These are phyloP conservation scores for Platichthys flesus DNA, from an alignment of 2,113 vertebrate genomes.

Conservation along the genomic window DNA sequence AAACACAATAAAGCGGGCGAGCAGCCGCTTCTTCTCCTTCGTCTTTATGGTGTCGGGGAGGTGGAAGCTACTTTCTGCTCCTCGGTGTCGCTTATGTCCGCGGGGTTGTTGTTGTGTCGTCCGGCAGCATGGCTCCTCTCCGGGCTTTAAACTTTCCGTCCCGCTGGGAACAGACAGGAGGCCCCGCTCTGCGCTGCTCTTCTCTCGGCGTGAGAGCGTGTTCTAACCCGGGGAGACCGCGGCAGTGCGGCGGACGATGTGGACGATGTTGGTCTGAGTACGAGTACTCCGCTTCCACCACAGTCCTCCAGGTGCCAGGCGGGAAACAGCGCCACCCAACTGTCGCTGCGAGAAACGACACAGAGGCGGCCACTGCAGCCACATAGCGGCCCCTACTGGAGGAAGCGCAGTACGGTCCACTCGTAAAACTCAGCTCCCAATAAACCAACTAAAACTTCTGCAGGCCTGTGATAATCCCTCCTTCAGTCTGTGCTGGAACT, in stretches of 20 bases:
- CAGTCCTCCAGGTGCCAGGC: constrained; percentile 10
- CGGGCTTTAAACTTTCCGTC: constrained; percentile 49
- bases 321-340: constrained; percentile 54
- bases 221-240: constrained; percentile 31
- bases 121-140: constrained; percentile 42
- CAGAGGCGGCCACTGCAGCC: neutral
- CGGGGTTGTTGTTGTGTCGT: constrained; percentile 5
- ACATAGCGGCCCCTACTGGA: constrained; percentile 53
- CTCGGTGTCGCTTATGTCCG: constrained; percentile 58
- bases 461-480: too few relatives aligned
- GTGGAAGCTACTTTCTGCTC: constrained; percentile 49
- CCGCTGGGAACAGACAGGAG: constrained; percentile 10
- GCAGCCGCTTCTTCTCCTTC: constrained; percentile 1
- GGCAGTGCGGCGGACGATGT: constrained; percentile 48
- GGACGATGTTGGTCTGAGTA: constrained; percentile 30
- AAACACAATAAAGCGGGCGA: constrained; percentile 13
- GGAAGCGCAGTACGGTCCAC: neutral
- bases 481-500: too few relatives aligned
- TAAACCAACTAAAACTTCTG: too few relatives aligned
- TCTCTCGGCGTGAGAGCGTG: neutral
- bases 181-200: constrained; percentile 8
- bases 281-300: constrained; percentile 44
- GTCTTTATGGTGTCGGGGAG: constrained; percentile 62
- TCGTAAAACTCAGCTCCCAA: neutral
- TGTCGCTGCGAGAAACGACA: rapidly evolving